Base-by-base conservation (phyloP, 2,113 vertebrate genomes). In the Scartelaos histophorus region DNA sequence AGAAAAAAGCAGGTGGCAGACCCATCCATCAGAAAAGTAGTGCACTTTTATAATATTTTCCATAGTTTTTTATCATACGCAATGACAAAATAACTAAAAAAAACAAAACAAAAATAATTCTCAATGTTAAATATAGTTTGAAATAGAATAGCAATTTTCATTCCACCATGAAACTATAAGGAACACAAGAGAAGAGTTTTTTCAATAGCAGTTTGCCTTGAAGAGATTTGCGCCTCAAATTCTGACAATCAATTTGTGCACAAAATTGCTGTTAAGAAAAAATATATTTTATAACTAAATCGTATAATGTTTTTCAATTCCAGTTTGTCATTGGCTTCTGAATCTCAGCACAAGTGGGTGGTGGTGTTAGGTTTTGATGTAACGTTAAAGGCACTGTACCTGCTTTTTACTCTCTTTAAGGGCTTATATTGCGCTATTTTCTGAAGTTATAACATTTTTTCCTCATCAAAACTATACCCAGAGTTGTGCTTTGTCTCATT, bases 331-430 rank as follows among this genome's bases (percentile, higher is more conserved):
- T 34, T n/a, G 16, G 16, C 58, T 61, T 61, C 13, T 16, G 6
- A 17, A 13, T 7, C 25, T 13, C 13, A 29, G 58, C 58, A 61
- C 29, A 54, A 58, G 6, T 6, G 34, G 35, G 9, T 51, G 3
- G 62, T 38, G 84, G 34, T 7, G 11, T 16, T 3, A 15, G 67
- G 9, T 76, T 56, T 76, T 79, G 51, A 29, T 34, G 16, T 67
- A 15, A 22, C 69, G 67, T 56, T 43, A 43, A 43, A 38, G 35
- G 35, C 35, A 6, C 35, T 38, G 38, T 11, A 43, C 38, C 38
- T 43, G 38, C 9, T 43, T 43, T 43, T 43, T 43, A 43, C 7
- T 43, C 5, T 38, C 7, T 43, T 11, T 10, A 9, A 43, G 1
- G 7, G 29, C 29, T 29, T 29, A 29, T 29, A 29, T 29, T 29